Evolutionary conservation across 2,113 vertebrate species (phyloP), one percentile per base, ranked within the genome.

Genomic region (Microtus richardsoni): DNA sequence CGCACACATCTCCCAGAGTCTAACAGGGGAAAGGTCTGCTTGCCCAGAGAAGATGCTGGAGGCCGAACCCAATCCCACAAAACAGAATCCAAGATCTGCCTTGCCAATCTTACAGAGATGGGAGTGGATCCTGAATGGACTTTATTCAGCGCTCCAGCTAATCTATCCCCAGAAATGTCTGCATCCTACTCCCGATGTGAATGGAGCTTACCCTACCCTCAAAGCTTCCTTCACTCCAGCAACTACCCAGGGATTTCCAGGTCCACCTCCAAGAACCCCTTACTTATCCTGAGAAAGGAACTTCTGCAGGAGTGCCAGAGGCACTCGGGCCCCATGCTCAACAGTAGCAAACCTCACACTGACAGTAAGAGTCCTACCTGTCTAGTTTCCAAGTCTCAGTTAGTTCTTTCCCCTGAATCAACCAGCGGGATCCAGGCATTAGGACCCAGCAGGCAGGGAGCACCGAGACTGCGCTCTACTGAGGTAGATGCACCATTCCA

Each of bases 401-500:
- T 74, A 87, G 41, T 91, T 70, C 62, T 92, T 93, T 79, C n/a
- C 93, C 36, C 7, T 30, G 33, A 89, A 91, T 54, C 91, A 84
- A 88, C 39, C 71, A 94, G 88, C 84, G 82, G 64, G 49, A 49
- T 82, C 62, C 93, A 78, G 93, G 98, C 98, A 95, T 96, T 98
- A 98, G 98, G 98, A 98, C 98, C 98, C 96, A 88, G 98, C 24
- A 11, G 87, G 89, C 68, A 26, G 92, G 36, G 83, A 89, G 68
- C 28, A 10, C 52, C 0, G 98, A 98, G 97, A 71, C 98, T 98
- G 98, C 98, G 98, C 98, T 95, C 95, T 98, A 88, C 86, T 86
- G 93, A 19, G 86, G 96, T 91, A 39, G 96, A 97, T 97, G 98
- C 98, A 98, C 95, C 98, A 97, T 98, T 88, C 96, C 98, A 93